Evolutionary conservation across 1,140 invertebrate genomes (phyloP).

Genomic region (Pseudomyrmex cubaensis): DNA sequence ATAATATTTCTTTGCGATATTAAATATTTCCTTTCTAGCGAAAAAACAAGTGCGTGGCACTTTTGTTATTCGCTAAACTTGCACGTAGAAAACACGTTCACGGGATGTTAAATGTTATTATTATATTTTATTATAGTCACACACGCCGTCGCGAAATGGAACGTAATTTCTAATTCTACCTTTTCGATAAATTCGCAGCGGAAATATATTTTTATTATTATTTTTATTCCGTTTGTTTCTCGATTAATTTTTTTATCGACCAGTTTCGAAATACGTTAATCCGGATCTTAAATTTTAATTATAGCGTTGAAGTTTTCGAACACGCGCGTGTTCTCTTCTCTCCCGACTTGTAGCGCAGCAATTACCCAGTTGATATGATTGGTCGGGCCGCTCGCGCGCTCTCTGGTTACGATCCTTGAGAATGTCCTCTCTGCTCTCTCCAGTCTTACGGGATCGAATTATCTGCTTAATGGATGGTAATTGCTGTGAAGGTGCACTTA

Average conservation of each 20-base stretch:
- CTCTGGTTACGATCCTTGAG: constrained; percentile 54
- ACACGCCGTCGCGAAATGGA: no score
- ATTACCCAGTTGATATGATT: constrained; percentile 67
- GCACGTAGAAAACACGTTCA: neutral
- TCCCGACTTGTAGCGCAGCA: constrained; percentile 25
- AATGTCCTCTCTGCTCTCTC: constrained; percentile 59
- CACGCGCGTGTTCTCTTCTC: neutral
- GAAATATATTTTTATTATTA: no score
- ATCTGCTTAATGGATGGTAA: constrained; percentile 76
- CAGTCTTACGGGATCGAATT: constrained; percentile 68
- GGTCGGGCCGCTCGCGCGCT: constrained; percentile 27
- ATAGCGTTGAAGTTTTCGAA: neutral
- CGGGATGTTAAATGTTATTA: no score
- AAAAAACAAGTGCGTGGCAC: no score
- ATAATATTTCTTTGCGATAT: neutral
- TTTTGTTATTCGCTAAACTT: constrained; percentile 3
- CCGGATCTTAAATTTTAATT: no score
- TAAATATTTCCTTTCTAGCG: neutral
- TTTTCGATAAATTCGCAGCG: no score
- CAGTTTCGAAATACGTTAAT: neutral
- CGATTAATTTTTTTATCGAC: neutral
- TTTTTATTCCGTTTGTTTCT: no score
- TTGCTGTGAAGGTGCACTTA: constrained; percentile 75
- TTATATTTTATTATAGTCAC: no score
- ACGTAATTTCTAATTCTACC: no score